Evolutionary conservation across 2,888 invertebrate species (phyloP).

Genomic region (Leptodirus hochenwartii): DNA sequence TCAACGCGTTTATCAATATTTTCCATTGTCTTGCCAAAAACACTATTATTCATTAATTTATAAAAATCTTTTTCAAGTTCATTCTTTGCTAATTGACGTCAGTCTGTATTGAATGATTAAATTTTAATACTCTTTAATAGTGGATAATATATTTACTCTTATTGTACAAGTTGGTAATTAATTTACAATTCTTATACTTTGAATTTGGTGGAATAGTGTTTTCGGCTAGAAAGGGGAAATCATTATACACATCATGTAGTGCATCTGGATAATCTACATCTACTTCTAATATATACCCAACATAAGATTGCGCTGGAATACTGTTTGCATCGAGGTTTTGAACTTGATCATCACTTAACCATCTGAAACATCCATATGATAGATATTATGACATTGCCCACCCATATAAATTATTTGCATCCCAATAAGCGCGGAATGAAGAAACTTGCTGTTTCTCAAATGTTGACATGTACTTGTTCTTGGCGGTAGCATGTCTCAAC

Average conservation of each 20-base stretch:
- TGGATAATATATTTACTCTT: conserved; percentile 7
- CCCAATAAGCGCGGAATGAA: conserved; percentile 13
- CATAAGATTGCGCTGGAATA: conserved; percentile 1
- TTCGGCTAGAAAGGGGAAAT: conserved; percentile 4
- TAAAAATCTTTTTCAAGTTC: conserved; percentile 13
- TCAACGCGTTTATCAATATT: conserved; percentile 23
- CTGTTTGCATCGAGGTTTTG: conserved; percentile 1
- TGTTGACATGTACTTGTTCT: conserved; percentile 17
- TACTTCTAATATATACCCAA: conserved; percentile 18
- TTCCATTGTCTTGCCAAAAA: conserved; percentile 23
- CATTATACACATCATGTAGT: conserved; percentile 5
- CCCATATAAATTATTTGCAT: conserved; percentile 13
- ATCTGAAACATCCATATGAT: conserved; percentile 3
- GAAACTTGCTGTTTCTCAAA: conserved; percentile 13
- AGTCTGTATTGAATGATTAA: conserved; percentile 15
- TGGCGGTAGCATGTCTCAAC: conserved; percentile 16
- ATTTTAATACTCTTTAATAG: conserved; percentile 17
- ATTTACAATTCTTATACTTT: conserved; percentile 4
- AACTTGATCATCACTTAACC: neutral
- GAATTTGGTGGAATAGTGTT: conserved; percentile 5
- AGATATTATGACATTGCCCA: conserved; percentile 12
- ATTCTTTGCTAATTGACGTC: conserved; percentile 6
- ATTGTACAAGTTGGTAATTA: conserved; percentile 6
- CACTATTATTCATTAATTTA: conserved; percentile 21
- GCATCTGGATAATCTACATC: conserved; percentile 7